A percentile compares a stretch with the other conserved stretches of the same genome.
These are phyloP conservation scores for Fregetta grallaria DNA, from an alignment of 2,113 vertebrate genomes.

Conservation along the genomic window DNA sequence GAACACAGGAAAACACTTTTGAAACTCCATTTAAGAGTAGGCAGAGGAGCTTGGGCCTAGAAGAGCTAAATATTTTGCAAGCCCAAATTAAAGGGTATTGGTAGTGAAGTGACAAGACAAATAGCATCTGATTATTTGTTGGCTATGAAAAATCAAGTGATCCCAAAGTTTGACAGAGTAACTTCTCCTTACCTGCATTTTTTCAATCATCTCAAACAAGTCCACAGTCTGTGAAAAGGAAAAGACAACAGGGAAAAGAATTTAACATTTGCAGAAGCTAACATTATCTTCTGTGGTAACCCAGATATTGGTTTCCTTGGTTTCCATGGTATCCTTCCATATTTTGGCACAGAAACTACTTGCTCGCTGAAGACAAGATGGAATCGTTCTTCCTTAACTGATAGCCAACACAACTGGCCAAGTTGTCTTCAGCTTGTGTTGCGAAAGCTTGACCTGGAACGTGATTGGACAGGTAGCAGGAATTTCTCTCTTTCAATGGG, in stretches of 20 bases:
- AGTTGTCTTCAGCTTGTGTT: background rate
- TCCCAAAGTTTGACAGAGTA: background rate
- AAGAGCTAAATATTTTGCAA: background rate
- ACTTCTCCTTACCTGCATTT: constrained; percentile 75
- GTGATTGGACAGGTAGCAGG: background rate
- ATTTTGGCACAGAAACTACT: background rate
- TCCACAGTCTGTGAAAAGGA: constrained; percentile 78
- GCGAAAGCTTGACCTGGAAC: background rate
- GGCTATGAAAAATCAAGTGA: background rate
- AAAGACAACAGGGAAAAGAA: background rate
- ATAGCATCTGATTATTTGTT: background rate
- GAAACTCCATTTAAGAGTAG: background rate
- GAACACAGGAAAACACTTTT: background rate
- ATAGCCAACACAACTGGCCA: background rate
- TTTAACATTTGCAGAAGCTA: background rate
- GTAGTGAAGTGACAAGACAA: background rate
- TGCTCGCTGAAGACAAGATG: background rate
- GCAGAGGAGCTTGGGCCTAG: background rate
- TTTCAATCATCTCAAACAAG: constrained; percentile 90
- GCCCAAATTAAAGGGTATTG: background rate
- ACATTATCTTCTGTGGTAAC: background rate
- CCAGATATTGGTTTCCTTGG: background rate
- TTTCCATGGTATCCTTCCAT: too few relatives aligned
- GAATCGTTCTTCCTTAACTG: background rate
- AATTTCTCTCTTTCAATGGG: background rate